Base-by-base conservation (phyloP, 2,797 vertebrate species). In the Notolepis coatsorum region DNA sequence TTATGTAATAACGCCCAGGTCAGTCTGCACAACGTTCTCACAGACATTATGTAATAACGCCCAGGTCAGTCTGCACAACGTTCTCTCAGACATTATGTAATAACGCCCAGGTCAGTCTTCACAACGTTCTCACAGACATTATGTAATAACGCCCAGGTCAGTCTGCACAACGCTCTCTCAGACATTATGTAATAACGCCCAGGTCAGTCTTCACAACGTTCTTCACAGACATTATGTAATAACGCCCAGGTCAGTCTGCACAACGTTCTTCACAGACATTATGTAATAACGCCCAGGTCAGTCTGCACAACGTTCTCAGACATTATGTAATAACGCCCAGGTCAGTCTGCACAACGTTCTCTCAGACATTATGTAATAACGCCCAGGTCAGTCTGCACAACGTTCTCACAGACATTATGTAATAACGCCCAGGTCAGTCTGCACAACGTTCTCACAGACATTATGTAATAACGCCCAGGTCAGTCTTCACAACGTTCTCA, bases 301-400 rank as follows among this genome's bases (percentile, higher is more conserved):
- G n/a, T n/a, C n/a, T n/a, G n/a, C 97, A 96, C 89, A 96, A 95
- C 80, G 87, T 94, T 4, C 79, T 94, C 2, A 94, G 93, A 88
- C 95, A 96, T 85, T n/a, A 94, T 97, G 95, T 98, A 89, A 92
- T 56, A n/a, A n/a, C n/a, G 70, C 80, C 81, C 72, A 87, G 88
- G 91, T 91, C 12, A 57, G 58, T 35, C 20, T 4, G n/a, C 12
- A 37, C 10, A 37, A 13, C 24, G 0, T 9, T 23, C n/a, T 37
- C 10, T 37, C 35, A 37, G 2, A 3, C 35, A 37, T n/a, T 85
- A 94, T 97, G 95, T 98, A 89, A 92, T 56, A n/a, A n/a, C n/a
- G 70, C 80, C 81, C 72, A 87, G 88, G 91, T 91, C 12, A 57
- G 58, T 35, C 20, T 4, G n/a, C 12, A 37, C 10, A 37, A 13